A percentile compares a stretch with the other conserved stretches of the same genome.
Evolutionary conservation across 2,113 vertebrate species (phyloP).

Genomic region (Clarias magur): DNA sequence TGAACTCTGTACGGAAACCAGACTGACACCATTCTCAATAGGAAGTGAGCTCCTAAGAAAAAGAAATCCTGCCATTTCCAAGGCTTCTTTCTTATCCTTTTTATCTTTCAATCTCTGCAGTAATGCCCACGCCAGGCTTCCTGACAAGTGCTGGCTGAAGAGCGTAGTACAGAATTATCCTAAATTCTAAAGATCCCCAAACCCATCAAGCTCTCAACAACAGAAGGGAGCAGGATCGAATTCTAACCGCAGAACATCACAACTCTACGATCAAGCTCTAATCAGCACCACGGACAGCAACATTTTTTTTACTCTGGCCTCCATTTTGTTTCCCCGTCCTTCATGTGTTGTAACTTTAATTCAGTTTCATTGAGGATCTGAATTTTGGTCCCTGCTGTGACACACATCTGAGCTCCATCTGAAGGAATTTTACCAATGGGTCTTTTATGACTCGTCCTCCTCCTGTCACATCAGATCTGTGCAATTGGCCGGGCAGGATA

Average conservation of each 20-base stretch:
- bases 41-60: background rate
- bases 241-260: background rate
- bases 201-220: background rate
- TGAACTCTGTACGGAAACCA: background rate
- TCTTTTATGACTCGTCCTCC: constrained; percentile 8
- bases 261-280: constrained; percentile 3
- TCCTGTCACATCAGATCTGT: constrained; percentile 36
- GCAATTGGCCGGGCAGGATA: background rate
- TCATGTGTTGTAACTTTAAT: background rate
- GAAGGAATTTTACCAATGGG: background rate
- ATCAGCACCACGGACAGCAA: constrained; percentile 30
- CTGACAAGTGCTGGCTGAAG: constrained; percentile 2
- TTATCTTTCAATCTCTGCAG: background rate
- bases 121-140: background rate
- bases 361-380: background rate
- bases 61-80: background rate
- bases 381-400: background rate
- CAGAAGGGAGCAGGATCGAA: background rate
- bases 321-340: background rate
- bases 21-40: background rate
- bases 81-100: background rate
- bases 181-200: background rate
- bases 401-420: background rate
- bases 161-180: constrained; percentile 38
- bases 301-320: background rate